Conservation (phyloP, 2,113 vertebrate species). For the crab-eating macaque (Macaca fascicularis) region T2T-MFA8v1.1 NC_088385.1:121697501-121698000, state of each 20-base stretch:
- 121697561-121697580: neutral
- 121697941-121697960: rapidly evolving
- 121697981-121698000: rapidly evolving
- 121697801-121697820: neutral
- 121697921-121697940: neutral
- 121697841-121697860: rapidly evolving
- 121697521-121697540: slow-evolving; percentile 59
- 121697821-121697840: neutral
- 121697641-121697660: neutral
- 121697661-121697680: rapidly evolving
- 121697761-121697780: neutral
- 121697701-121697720: slow-evolving; percentile 22
- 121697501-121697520: slow-evolving; percentile 80
- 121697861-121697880: neutral
- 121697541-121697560: neutral
- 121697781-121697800: neutral
- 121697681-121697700: neutral
- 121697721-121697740: neutral
- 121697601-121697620: neutral
- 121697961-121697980: rapidly evolving
- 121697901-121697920: neutral
- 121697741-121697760: neutral
- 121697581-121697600: rapidly evolving
- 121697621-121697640: rapidly evolving
- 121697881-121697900: neutral